phyloP scores from a whole-genome alignment of 2,113 vertebrate species.

The Alexandromys fortis region DNA sequence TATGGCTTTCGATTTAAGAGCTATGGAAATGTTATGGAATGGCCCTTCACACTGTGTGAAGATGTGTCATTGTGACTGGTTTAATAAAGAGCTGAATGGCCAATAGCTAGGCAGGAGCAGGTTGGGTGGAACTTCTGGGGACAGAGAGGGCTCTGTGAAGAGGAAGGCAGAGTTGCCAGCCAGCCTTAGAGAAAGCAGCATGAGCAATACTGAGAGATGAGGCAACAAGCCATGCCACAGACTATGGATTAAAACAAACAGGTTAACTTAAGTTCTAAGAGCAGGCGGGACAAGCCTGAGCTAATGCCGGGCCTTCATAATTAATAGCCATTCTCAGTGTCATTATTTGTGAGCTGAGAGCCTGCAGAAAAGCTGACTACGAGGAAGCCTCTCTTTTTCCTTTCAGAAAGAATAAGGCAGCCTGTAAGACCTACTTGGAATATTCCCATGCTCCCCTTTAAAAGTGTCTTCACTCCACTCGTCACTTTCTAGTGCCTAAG shows the following conservation, averaged over 20 bases:
- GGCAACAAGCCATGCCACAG: neutral
- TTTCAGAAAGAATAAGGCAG: slow-evolving; percentile 39
- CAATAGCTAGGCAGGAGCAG: neutral
- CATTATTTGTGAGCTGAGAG: neutral
- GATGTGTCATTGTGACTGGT: neutral
- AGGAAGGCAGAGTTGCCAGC: neutral
- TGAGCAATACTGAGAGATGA: neutral
- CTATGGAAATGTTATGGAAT: neutral
- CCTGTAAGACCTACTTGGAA: slow-evolving; percentile 2
- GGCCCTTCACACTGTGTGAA: neutral
- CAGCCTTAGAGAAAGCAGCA: neutral
- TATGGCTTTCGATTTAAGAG: slow-evolving; percentile 33
- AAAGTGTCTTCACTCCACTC: neutral
- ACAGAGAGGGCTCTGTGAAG: neutral
- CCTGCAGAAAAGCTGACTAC: neutral
- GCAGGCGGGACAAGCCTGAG: neutral
- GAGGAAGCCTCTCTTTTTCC: neutral
- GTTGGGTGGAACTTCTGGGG: neutral
- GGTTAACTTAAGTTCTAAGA: neutral
- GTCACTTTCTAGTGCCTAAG: slow-evolving; percentile 1
- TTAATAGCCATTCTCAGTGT: neutral
- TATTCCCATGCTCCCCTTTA: neutral
- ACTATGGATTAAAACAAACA: neutral
- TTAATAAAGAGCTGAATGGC: neutral
- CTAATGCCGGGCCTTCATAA: neutral